phyloP scores from a whole-genome alignment of 1,140 invertebrate species.

The Monochamus saltuarius region DNA sequence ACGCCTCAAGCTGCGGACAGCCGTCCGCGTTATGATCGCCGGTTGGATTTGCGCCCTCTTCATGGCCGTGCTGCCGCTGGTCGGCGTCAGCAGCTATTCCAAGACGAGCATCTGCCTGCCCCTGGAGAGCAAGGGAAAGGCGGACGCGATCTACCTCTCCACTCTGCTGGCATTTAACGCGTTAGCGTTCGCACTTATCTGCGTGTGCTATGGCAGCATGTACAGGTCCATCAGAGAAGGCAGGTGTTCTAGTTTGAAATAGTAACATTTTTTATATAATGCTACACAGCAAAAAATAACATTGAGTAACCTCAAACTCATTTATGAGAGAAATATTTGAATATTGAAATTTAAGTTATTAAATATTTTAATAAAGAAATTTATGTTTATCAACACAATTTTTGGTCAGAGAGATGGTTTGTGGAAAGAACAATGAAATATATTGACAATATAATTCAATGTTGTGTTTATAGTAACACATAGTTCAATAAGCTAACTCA shows the following conservation, averaged over 20 bases:
- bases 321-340: no score
- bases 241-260: not conserved
- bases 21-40: slow-evolving; percentile 68
- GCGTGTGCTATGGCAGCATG: slow-evolving; percentile 79
- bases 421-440: no score
- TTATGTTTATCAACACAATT: no score
- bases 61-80: slow-evolving; percentile 73
- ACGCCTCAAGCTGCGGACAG: slow-evolving; percentile 65
- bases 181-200: slow-evolving; percentile 74
- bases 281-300: no score
- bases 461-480: no score
- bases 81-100: slow-evolving; percentile 80
- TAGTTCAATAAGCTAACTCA: no score
- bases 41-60: slow-evolving; percentile 75
- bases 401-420: no score
- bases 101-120: slow-evolving; percentile 69
- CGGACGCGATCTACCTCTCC: slow-evolving; percentile 70
- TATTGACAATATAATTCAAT: no score
- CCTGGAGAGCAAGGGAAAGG: slow-evolving; percentile 63
- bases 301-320: no score
- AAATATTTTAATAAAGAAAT: no score
- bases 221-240: slow-evolving; percentile 64
- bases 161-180: slow-evolving; percentile 71
- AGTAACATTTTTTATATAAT: not conserved
- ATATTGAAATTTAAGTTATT: no score